Evolutionary conservation across 2,113 vertebrate genomes (phyloP), one percentile per base, ranked within the genome.

Genomic region (Onychorhynchus coronatus): DNA sequence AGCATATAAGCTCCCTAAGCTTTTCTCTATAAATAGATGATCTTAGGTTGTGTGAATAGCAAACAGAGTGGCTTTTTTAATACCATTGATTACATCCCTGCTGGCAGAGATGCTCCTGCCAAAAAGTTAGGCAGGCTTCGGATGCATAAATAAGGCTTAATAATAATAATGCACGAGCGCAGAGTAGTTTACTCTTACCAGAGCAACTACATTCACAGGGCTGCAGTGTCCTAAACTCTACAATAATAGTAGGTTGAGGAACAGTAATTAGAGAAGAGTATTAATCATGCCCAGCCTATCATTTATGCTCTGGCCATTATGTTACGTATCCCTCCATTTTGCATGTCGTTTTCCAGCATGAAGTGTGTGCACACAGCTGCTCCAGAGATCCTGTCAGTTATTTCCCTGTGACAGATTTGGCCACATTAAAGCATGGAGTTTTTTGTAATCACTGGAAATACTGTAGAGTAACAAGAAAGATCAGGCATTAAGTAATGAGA

Each of bases 231-330:
- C 97, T 97, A 94, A 97, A 95, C 96, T 91, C 96, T 62, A 56
- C 97, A 97, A 49, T 98, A 98, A 98, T 98, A 97, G 97, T 97
- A 97, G 98, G 97, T 95, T 98, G 97, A 97, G 96, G 97, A 96
- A 72, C 96, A 96, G 95, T 97, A 98, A 98, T 98, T 98, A 97
- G 5, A 52, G 96, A 88, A 95, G 94, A 97, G 97, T 90, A 92
- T 97, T 98, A 98, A 98, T 98, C 97, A 97, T 39, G 91, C 96
- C 92, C 95, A 97, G 98, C 93, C 97, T 97, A 96, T 97, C 96
- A 98, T 97, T 97, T 98, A 97, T 82, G 94, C 95, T 71, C 67
- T 78, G 94, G 95, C 97, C 97, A 98, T 98, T 98, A 97, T 98
- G 95, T 97, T 96, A 89, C 72, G 37, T 91, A 93, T 95, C 97